Percentiles rank a stretch among this genome's conserved stretches.
Evolutionary conservation across 2,888 invertebrate genomes (phyloP).

Genomic region (Subacronicta megacephala): DNA sequence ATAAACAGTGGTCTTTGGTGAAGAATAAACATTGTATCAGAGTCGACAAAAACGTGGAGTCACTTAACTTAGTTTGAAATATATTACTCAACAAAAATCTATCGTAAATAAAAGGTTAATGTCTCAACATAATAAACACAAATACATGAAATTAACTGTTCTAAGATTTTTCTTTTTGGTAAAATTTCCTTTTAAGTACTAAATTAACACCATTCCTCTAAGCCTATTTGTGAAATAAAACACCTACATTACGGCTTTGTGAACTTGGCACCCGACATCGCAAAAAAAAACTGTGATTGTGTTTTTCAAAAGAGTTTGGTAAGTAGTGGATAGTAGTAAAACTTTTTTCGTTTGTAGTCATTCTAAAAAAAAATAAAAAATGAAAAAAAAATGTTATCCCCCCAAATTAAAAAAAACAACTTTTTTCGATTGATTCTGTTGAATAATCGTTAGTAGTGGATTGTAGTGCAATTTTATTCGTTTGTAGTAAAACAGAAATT

Average conservation of each 20-base stretch:
- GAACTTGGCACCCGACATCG: too few relatives aligned
- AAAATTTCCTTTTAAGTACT: constrained; percentile 85
- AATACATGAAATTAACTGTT: constrained; percentile 79
- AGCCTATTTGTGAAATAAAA: constrained; percentile 79
- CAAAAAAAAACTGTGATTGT: too few relatives aligned
- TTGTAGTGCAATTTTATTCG: too few relatives aligned
- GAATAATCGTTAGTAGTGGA: too few relatives aligned
- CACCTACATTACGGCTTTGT: constrained; percentile 62
- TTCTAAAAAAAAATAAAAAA: too few relatives aligned
- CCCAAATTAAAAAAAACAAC: too few relatives aligned
- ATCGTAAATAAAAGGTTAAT: constrained; percentile 65
- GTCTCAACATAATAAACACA: constrained; percentile 73
- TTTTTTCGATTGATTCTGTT: too few relatives aligned
- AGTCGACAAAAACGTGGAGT: constrained; percentile 53
- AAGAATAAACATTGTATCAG: constrained; percentile 64
- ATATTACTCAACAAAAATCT: constrained; percentile 80
- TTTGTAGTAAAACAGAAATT: too few relatives aligned
- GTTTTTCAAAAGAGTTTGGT: too few relatives aligned
- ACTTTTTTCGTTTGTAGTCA: too few relatives aligned
- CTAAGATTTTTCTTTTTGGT: constrained; percentile 83
- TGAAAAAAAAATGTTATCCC: too few relatives aligned
- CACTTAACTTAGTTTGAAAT: constrained; percentile 71
- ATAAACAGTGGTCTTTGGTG: constrained; percentile 75
- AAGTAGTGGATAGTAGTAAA: too few relatives aligned
- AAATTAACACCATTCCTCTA: constrained; percentile 76